These are phyloP conservation scores for Elachura formosa DNA, from an alignment of 2,113 vertebrate genomes.

Conservation along the genomic window DNA sequence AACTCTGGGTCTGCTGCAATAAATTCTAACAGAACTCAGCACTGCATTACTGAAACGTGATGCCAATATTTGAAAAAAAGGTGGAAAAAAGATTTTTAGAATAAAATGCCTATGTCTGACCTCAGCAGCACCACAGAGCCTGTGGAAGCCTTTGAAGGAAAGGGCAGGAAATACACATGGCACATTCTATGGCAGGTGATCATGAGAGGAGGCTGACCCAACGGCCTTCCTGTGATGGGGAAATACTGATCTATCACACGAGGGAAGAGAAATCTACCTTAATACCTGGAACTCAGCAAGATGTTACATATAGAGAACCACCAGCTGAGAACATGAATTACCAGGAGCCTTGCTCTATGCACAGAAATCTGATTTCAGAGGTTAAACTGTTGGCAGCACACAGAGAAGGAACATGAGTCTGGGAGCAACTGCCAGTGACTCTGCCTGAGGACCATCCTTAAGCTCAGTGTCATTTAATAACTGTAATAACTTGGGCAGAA, in stretches of 20 bases:
- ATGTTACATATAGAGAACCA: not conserved
- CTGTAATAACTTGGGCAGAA: not conserved
- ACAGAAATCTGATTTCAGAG: not conserved
- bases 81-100: not conserved
- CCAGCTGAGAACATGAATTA: not conserved
- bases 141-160: not conserved
- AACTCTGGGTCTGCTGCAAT: not conserved
- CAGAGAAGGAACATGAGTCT: not conserved
- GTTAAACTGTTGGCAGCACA: not conserved
- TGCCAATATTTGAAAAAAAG: not conserved
- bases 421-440: not conserved
- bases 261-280: not conserved
- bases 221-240: rapidly evolving
- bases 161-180: not conserved
- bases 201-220: not conserved
- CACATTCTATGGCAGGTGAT: rapidly evolving
- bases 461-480: not conserved
- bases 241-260: not conserved
- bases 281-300: not conserved
- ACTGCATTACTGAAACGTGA: rapidly evolving
- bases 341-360: not conserved
- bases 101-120: not conserved
- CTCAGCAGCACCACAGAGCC: not conserved
- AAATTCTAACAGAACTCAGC: not conserved
- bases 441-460: not conserved